Evolutionary conservation across 2,888 invertebrate genomes (phyloP), one percentile per base, ranked within the genome.

Genomic region (Cataglyphis livida): DNA sequence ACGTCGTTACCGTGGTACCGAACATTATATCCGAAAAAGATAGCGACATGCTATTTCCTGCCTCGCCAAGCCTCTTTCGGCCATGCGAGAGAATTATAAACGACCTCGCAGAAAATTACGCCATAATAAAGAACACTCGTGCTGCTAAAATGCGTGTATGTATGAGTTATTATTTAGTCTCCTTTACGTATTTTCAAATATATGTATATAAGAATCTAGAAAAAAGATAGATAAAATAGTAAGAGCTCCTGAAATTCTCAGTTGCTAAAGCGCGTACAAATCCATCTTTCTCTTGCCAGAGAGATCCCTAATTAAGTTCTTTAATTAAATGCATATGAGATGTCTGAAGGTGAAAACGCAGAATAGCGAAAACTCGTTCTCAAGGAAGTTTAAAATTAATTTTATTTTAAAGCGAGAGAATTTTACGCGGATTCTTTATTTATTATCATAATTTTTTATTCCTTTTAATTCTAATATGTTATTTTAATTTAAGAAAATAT

Each of bases 41-140:
- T 61, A 74, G 73, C n/a, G 28, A 32, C 41, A 28, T 32, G 21
- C 32, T 74, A 74, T 44, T 62, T 74, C 44, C 44, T 62, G 61
- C 32, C 61, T 5, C 7, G 25, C 10, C 7, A 21, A n/a, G 21
- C 7, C 18, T 61, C 18, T 21, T 74, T 74, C 32, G 74, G n/a
- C 59, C 59, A 28, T 9, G n/a, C n/a, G 41, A 61, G 41, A 61
- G 15, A 44, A 44, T 74, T 61, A 44, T 12, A n/a, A 44, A 74
- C 44, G 44, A 32, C 21, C 61, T 44, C 74, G 32, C 32, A 74
- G 44, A 9, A 74, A 74, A 32, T 74, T 73, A 32, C 6, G 41
- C 7, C 59, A 15, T 28, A 44, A 73, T 61, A 28, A 28, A 73
- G 7, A 38, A 44, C 44, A 59, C 21, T 28, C 9, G n/a, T 74